Evolutionary conservation across 2,888 invertebrate species (phyloP).

Genomic region (Dioctria linearis): DNA sequence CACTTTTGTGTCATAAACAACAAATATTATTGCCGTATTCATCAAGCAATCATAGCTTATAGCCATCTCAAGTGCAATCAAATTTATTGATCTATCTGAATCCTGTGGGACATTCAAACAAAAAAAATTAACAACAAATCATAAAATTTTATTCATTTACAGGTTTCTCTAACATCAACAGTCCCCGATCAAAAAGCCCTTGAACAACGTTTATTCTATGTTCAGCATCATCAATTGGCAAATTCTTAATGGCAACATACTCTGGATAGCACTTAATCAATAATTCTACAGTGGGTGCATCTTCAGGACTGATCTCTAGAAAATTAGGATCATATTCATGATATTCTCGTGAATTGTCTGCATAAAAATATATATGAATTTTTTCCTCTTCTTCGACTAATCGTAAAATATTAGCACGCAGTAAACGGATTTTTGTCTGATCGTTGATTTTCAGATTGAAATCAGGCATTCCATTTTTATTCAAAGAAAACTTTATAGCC

Average conservation of each 20-base stretch:
- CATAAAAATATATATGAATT: conserved; percentile 83
- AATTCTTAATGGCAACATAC: conserved; percentile 79
- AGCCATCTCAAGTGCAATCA: too few relatives aligned
- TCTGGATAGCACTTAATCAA: conserved; percentile 84
- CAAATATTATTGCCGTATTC: too few relatives aligned
- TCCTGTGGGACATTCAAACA: too few relatives aligned
- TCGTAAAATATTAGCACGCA: conserved; percentile 74
- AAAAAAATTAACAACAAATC: neutral
- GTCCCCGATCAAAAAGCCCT: conserved; percentile 86
- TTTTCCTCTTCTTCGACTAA: conserved; percentile 77
- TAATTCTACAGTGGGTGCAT: conserved; percentile 80
- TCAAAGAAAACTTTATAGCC: conserved; percentile 81
- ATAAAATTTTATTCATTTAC: conserved; percentile 60
- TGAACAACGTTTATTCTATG: conserved; percentile 79
- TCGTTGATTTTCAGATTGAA: conserved; percentile 67
- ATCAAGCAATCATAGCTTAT: too few relatives aligned
- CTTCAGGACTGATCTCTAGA: conserved; percentile 80
- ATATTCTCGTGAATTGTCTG: conserved; percentile 89
- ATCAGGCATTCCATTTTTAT: conserved; percentile 72
- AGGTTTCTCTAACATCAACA: conserved; percentile 78
- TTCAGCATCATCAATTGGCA: conserved; percentile 78
- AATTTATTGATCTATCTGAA: too few relatives aligned
- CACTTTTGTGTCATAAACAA: too few relatives aligned
- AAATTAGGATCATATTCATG: conserved; percentile 85
- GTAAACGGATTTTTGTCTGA: conserved; percentile 75